Base-by-base conservation (phyloP, 2,888 invertebrate species). In the Trypoxylon attenuatum region DNA sequence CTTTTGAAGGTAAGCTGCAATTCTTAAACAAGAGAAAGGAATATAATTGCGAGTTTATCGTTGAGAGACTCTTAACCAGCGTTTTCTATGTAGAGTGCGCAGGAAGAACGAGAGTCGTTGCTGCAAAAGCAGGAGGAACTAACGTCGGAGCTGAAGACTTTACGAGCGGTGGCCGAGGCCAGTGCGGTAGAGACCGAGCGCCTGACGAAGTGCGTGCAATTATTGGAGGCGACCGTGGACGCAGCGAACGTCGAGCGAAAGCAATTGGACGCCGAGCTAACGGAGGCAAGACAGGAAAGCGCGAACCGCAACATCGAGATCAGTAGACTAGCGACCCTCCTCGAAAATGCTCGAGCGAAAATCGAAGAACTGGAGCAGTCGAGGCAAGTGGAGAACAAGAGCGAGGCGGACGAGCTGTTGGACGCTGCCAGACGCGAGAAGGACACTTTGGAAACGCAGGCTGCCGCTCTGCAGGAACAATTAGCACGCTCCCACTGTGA, bases 301-400 rank as follows among this genome's bases (percentile, higher is more conserved):
- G 92, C 92, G 1, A 93, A 93, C 61, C 89, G 93, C 19, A 92
- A 92, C 80, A 94, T 95, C 71, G 96, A 97, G 88, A 91, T 95
- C 46, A 91, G 92, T 77, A 90, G 94, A 45, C 88, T 95, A 69
- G 91, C 91, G 15, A 94, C 94, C 50, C 88, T 95, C 59, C 88
- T 96, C 15, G 96, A 96, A 68, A 94, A 94, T 84, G 96, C 96
- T 5, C 91, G 94, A 79, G 92, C 94, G 2, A 96, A 96, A 88
- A 93, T 94, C 64, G 89, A 89, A 43, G 94, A 94, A 80, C 84
- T 94, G 57, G 93, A 94, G 71, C 91, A 91, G 69, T 91, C 92
- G 65, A 86, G 92, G 61, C 89, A 91, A n/a, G 88, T 92, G 23
- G 91, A 91, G 62, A 92, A 91, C 73, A 92, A 92, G 79, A 91